These are phyloP conservation scores for Irena cyanogastra DNA, from an alignment of 2,113 vertebrate genomes.

Conservation along the genomic window DNA sequence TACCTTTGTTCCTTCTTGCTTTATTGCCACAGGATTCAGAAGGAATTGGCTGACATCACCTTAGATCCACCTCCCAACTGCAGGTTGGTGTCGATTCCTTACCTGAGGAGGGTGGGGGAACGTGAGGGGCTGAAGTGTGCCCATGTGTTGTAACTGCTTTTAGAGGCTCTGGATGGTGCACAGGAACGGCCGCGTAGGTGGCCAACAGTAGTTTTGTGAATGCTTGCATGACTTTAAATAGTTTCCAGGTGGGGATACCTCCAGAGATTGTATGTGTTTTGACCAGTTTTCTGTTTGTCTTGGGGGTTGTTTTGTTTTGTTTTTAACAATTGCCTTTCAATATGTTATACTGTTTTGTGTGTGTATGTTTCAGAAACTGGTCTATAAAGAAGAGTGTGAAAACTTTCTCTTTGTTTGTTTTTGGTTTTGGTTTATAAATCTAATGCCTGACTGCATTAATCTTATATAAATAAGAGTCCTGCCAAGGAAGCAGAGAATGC, in stretches of 20 bases:
- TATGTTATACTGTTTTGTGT: not conserved
- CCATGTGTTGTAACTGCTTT: not conserved
- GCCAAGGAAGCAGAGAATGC: not conserved
- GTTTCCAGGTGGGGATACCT: not conserved
- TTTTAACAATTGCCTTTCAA: not conserved
- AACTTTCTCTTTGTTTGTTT: slow-evolving; percentile 26
- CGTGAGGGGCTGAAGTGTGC: not conserved
- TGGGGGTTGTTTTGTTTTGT: not conserved
- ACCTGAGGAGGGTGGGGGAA: not conserved
- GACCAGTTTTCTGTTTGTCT: not conserved
- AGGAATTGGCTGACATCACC: slow-evolving; percentile 95
- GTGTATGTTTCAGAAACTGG: not conserved
- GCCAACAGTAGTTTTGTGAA: not conserved
- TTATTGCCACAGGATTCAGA: slow-evolving; percentile 86
- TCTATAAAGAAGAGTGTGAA: not conserved
- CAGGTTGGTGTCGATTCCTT: slow-evolving; percentile 75
- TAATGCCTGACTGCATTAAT: slow-evolving; percentile 25
- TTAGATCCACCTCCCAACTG: slow-evolving; percentile 96
- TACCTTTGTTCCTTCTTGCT: slow-evolving; percentile 34
- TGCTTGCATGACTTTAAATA: not conserved
- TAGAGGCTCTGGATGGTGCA: not conserved
- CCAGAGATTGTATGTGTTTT: not conserved
- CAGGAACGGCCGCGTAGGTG: not conserved
- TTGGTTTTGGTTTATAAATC: slow-evolving; percentile 32
- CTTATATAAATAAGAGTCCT: slow-evolving; percentile 10